These are phyloP conservation scores for Drosophila peninsularis DNA, from an alignment of 2,888 invertebrate species.

Conservation along the genomic window DNA sequence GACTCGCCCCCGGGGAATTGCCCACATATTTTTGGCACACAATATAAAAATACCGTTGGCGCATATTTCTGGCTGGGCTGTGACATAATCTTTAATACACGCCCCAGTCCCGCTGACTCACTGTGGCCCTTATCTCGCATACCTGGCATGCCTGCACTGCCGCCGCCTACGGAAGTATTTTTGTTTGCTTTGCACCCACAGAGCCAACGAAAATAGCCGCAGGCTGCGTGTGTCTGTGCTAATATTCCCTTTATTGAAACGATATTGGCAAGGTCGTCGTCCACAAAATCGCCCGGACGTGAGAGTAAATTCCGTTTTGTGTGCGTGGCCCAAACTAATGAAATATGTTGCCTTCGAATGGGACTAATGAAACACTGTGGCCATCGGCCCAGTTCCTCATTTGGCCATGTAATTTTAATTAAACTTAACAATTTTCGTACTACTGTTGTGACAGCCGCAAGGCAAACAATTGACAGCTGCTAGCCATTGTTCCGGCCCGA, in stretches of 20 bases:
- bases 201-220: conserved; percentile 36
- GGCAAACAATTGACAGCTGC: conserved; percentile 65
- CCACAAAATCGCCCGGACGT: conserved; percentile 54
- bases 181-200: conserved; percentile 49
- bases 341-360: conserved; percentile 46
- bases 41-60: conserved; percentile 60
- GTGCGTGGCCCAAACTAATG: conserved; percentile 51
- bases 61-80: conserved; percentile 53
- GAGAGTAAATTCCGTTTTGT: conserved; percentile 60
- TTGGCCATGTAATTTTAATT: conserved; percentile 68
- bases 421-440: conserved; percentile 69
- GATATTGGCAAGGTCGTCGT: conserved; percentile 49
- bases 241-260: conserved; percentile 48
- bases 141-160: conserved; percentile 42
- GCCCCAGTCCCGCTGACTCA: conserved; percentile 6
- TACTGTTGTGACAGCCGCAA: conserved; percentile 34
- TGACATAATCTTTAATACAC: conserved; percentile 59
- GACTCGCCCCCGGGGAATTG: background rate
- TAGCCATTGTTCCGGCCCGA: conserved; percentile 26
- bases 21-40: conserved; percentile 42
- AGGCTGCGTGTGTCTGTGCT: conserved; percentile 15
- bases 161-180: conserved; percentile 21
- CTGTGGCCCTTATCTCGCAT: conserved; percentile 48
- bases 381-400: conserved; percentile 12
- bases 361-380: conserved; percentile 37